These are phyloP conservation scores for Notocelia uddmanniana DNA, from an alignment of 2,888 invertebrate species.

Conservation along the genomic window DNA sequence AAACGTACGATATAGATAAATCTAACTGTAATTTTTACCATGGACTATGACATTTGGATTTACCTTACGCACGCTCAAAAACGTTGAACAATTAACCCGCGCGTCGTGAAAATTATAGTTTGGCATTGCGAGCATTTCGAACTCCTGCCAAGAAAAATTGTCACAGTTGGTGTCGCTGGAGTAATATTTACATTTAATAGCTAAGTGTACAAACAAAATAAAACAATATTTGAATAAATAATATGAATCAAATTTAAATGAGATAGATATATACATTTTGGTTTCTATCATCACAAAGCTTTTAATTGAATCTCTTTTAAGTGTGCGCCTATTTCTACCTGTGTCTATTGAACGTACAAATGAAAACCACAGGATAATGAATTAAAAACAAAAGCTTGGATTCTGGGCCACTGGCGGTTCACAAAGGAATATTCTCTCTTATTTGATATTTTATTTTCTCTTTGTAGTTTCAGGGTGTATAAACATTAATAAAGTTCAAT, in stretches of 20 bases:
- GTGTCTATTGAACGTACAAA: constrained; percentile 14
- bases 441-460: constrained; percentile 23
- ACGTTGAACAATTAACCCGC: too few species aligned
- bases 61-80: too few species aligned
- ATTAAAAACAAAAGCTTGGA: constrained; percentile 34
- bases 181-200: too few species aligned
- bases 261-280: too few species aligned
- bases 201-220: background rate
- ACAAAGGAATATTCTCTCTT: constrained; percentile 35
- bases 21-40: too few species aligned
- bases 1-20: too few species aligned
- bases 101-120: too few species aligned
- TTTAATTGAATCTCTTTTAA: constrained; percentile 2
- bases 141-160: too few species aligned
- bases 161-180: too few species aligned
- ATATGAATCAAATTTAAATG: background rate
- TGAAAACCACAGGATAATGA: constrained; percentile 31
- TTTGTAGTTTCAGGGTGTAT: constrained; percentile 9
- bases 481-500: constrained; percentile 13
- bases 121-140: too few species aligned
- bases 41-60: too few species aligned
- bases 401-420: constrained; percentile 27
- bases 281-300: background rate
- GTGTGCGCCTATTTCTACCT: constrained; percentile 17
- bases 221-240: background rate